Evolutionary conservation across 2,888 invertebrate genomes (phyloP).

Genomic region (Lacanobia oleracea): DNA sequence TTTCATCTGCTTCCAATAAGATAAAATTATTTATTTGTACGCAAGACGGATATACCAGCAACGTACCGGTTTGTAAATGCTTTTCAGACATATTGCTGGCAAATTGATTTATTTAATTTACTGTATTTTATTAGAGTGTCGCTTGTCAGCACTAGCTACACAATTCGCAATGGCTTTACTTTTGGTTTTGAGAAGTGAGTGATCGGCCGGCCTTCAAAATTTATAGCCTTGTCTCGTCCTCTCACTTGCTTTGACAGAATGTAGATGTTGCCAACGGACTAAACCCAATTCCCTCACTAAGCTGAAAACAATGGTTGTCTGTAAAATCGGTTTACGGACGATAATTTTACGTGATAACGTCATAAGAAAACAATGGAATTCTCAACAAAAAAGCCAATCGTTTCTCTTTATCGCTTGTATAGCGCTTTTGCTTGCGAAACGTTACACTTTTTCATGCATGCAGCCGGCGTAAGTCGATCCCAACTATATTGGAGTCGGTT

Average conservation of each 20-base stretch:
- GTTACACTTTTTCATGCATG: no score
- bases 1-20: background rate
- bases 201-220: slow-evolving; percentile 29
- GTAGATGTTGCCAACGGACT: slow-evolving; percentile 20
- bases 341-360: no score
- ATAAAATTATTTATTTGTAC: no score
- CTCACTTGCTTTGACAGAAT: slow-evolving; percentile 16
- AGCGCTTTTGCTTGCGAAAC: no score
- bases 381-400: no score
- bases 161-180: slow-evolving; percentile 9
- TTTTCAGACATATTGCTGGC: slow-evolving; percentile 81
- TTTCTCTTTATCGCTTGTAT: no score
- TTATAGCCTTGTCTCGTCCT: background rate
- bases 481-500: no score
- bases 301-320: no score
- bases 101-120: slow-evolving; percentile 10
- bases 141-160: background rate
- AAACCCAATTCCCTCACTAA: background rate
- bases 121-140: background rate
- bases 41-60: background rate
- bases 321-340: no score
- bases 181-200: slow-evolving; percentile 18
- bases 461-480: no score
- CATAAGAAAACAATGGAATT: no score
- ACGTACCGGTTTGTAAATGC: slow-evolving; percentile 85